Evolutionary conservation across 2,797 vertebrate species (phyloP).

Genomic region (Lemur catta): DNA sequence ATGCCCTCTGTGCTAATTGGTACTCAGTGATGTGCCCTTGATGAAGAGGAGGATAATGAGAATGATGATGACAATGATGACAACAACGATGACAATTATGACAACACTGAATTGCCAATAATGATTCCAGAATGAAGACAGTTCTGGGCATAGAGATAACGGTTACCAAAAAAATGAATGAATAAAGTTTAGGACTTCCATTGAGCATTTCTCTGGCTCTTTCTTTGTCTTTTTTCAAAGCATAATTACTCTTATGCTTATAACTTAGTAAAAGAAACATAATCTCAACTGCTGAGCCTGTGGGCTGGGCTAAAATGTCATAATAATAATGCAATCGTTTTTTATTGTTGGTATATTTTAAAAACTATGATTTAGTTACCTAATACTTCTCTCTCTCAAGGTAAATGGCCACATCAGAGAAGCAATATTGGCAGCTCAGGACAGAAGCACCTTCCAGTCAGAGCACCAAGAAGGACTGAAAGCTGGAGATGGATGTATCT

Average conservation of each 20-base stretch:
- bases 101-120: conserved; percentile 30
- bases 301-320: neutral
- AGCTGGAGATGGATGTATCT: neutral
- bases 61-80: neutral
- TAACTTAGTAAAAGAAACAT: neutral
- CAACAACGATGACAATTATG: neutral
- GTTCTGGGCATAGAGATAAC: neutral
- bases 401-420: neutral
- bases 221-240: neutral
- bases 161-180: neutral
- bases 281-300: neutral
- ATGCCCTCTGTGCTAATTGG: conserved; percentile 55
- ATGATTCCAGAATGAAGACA: neutral
- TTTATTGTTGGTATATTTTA: neutral
- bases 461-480: neutral
- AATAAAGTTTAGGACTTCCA: neutral
- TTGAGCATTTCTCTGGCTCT: neutral
- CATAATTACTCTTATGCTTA: neutral
- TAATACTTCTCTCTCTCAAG: neutral
- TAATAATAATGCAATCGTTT: neutral
- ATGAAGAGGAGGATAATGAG: conserved; percentile 33
- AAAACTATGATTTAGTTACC: neutral
- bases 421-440: neutral
- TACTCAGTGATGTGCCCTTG: neutral
- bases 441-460: neutral